Evolutionary conservation across 2,888 invertebrate species (phyloP).

Genomic region (Chalcosyrphus nemorum): DNA sequence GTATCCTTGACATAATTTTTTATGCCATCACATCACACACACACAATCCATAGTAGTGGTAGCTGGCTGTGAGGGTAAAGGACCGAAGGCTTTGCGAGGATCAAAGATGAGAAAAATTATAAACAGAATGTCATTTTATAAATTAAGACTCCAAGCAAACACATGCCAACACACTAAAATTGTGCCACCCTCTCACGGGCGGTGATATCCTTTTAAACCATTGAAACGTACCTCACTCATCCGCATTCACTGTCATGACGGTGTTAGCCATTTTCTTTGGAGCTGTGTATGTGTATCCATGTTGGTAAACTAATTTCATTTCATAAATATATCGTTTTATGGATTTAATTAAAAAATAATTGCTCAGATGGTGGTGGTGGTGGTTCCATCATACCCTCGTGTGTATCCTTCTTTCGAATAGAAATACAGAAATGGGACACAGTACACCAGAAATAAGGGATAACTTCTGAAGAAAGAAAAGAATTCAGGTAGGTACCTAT

Average conservation of each 20-base stretch:
- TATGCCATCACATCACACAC: slow-evolving; percentile 12
- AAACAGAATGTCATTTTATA: slow-evolving; percentile 37
- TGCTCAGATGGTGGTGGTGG: slow-evolving; percentile 40
- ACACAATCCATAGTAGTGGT: neutral
- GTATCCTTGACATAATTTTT: slow-evolving; percentile 63
- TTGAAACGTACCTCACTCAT: neutral
- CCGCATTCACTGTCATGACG: slow-evolving; percentile 12
- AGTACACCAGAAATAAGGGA: slow-evolving; percentile 37
- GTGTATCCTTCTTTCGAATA: neutral
- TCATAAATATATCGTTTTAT: slow-evolving; percentile 70
- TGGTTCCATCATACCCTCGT: slow-evolving; percentile 4
- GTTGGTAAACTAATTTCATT: slow-evolving; percentile 59
- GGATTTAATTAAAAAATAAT: slow-evolving; percentile 72
- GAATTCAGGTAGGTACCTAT: slow-evolving; percentile 12
- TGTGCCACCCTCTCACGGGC: neutral
- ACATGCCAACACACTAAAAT: slow-evolving; percentile 10
- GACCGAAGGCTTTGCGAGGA: neutral
- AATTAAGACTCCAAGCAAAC: slow-evolving; percentile 50
- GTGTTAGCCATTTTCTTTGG: neutral
- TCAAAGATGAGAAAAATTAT: neutral
- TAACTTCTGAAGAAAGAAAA: slow-evolving; percentile 27
- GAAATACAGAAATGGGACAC: slow-evolving; percentile 26
- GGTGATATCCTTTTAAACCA: neutral
- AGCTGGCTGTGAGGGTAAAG: neutral
- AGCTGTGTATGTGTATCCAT: slow-evolving; percentile 1